phyloP scores from a whole-genome alignment of 2,888 invertebrate species.

The Actias luna region DNA sequence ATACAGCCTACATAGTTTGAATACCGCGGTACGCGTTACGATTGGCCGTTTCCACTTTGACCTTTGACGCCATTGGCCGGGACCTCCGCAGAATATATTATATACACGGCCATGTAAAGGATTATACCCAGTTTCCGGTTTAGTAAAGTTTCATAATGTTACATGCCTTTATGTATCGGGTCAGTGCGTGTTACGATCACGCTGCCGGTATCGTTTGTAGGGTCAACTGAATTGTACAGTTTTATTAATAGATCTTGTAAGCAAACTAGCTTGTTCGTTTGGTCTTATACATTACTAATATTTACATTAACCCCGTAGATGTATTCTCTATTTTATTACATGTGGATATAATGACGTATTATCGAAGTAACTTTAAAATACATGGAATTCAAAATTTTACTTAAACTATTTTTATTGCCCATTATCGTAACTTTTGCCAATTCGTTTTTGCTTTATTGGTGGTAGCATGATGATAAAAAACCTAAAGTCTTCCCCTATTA shows the following conservation, averaged over 20 bases:
- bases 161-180: slow-evolving; percentile 6
- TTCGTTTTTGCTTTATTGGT: too few relatives aligned
- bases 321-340: too few relatives aligned
- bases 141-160: neutral
- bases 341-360: too few relatives aligned
- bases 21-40: slow-evolving; percentile 53
- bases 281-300: too few relatives aligned
- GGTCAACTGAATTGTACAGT: neutral
- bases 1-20: slow-evolving; percentile 75
- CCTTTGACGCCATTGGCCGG: slow-evolving; percentile 68
- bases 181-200: neutral
- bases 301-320: too few relatives aligned
- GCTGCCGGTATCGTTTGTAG: neutral
- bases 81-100: neutral
- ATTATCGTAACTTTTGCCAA: too few relatives aligned
- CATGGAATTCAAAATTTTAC: too few relatives aligned
- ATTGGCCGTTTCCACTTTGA: slow-evolving; percentile 67
- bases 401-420: too few relatives aligned
- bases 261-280: neutral
- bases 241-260: neutral
- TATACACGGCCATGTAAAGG: slow-evolving; percentile 1
- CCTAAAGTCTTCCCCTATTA: too few relatives aligned
- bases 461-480: too few relatives aligned
- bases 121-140: slow-evolving; percentile 8
- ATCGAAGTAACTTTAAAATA: too few relatives aligned